phyloP scores from a whole-genome alignment of 2,113 vertebrate genomes.

The Garra rufa region DNA sequence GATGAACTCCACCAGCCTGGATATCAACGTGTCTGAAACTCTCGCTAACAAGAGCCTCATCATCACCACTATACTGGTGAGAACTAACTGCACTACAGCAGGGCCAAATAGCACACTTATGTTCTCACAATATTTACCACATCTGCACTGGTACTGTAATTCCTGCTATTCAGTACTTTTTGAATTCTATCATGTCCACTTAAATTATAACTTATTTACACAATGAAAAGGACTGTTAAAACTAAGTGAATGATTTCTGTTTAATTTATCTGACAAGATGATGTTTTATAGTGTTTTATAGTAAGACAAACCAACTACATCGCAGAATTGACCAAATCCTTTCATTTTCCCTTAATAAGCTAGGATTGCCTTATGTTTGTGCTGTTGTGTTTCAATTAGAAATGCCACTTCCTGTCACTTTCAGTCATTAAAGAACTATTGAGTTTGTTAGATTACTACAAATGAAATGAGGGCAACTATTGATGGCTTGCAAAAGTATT shows the following conservation, averaged over 20 bases:
- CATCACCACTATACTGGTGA: conserved; percentile 91
- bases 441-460: not conserved
- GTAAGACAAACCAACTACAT: not conserved
- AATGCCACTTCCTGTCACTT: not conserved
- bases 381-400: not conserved
- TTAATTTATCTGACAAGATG: no score
- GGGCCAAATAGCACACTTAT: not conserved
- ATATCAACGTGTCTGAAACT: conserved; percentile 85
- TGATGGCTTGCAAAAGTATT: no score
- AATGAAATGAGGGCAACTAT: no score
- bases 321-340: not conserved
- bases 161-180: not conserved
- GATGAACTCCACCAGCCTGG: conserved; percentile 88
- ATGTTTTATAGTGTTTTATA: not conserved
- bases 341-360: no score
- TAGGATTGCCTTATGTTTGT: not conserved
- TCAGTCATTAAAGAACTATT: not conserved
- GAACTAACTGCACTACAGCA: conserved; percentile 27
- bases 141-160: not conserved
- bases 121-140: not conserved
- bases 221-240: no score
- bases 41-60: conserved; percentile 88
- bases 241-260: no score
- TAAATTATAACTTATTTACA: not conserved
- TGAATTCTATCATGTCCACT: not conserved